These are phyloP conservation scores for Metallyticus violacea DNA, from an alignment of 2,888 invertebrate genomes.

Conservation along the genomic window DNA sequence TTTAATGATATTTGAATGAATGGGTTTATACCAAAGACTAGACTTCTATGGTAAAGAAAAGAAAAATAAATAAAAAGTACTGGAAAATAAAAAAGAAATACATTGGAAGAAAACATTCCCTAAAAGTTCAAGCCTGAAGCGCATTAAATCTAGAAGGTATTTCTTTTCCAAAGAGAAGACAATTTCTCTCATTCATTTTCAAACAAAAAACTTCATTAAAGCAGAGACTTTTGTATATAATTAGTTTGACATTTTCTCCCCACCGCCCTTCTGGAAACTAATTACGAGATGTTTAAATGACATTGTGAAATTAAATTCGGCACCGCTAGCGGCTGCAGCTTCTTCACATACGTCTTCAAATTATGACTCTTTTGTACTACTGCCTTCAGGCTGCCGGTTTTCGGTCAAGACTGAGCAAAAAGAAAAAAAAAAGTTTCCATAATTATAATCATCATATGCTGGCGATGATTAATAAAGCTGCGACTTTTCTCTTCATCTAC, in stretches of 20 bases:
- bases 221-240: slow-evolving; percentile 3
- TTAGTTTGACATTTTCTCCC: slow-evolving; percentile 8
- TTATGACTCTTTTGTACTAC: background rate
- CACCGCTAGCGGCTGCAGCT: background rate
- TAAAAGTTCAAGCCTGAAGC: background rate
- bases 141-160: background rate
- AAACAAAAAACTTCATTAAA: slow-evolving; percentile 14
- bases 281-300: slow-evolving; percentile 7
- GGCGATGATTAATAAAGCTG: background rate
- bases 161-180: background rate
- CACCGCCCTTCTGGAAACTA: slow-evolving; percentile 1
- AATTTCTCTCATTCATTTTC: background rate
- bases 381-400: background rate
- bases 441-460: background rate
- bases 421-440: background rate
- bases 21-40: background rate
- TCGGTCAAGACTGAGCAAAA: background rate
- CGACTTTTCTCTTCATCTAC: background rate
- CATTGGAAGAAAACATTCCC: background rate
- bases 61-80: background rate
- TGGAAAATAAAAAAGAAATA: background rate
- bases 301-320: background rate
- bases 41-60: background rate
- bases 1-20: background rate
- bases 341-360: background rate